These are phyloP conservation scores for Lissonota sp. DNA, from an alignment of 2,888 invertebrate species.

Conservation along the genomic window DNA sequence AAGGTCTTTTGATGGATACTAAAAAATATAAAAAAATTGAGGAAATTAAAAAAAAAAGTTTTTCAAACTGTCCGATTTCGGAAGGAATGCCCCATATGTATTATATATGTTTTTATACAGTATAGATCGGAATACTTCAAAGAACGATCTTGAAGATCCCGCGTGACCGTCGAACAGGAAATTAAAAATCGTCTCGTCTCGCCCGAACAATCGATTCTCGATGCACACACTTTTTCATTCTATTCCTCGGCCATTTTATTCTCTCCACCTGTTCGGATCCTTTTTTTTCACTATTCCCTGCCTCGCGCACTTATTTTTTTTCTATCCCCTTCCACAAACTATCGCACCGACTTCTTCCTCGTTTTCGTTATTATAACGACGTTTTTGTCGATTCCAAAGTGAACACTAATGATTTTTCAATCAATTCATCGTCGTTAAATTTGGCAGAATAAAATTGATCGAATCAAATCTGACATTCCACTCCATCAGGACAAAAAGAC, in stretches of 20 bases:
- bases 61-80: too few relatives aligned
- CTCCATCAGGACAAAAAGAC: too few relatives aligned
- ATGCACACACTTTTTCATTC: slow-evolving; percentile 62
- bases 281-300: slow-evolving; percentile 46
- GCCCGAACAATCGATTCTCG: slow-evolving; percentile 66
- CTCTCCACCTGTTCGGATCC: too few relatives aligned
- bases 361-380: neutral
- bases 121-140: slow-evolving; percentile 59
- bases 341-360: slow-evolving; percentile 1
- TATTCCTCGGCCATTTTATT: neutral
- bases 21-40: too few relatives aligned
- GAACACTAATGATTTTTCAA: slow-evolving; percentile 1
- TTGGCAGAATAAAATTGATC: slow-evolving; percentile 17
- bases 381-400: neutral
- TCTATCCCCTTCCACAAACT: slow-evolving; percentile 29
- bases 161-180: slow-evolving; percentile 74
- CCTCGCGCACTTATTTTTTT: slow-evolving; percentile 47
- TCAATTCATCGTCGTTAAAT: slow-evolving; percentile 48
- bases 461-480: too few relatives aligned
- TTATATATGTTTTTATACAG: neutral
- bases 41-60: too few relatives aligned
- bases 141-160: slow-evolving; percentile 46
- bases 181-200: slow-evolving; percentile 71
- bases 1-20: too few relatives aligned
- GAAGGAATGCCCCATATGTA: too few relatives aligned